A percentile compares a stretch with the other conserved stretches of the same genome.
These are phyloP conservation scores for Molothrus ater DNA, from an alignment of 2,797 vertebrate genomes.

Conservation along the genomic window DNA sequence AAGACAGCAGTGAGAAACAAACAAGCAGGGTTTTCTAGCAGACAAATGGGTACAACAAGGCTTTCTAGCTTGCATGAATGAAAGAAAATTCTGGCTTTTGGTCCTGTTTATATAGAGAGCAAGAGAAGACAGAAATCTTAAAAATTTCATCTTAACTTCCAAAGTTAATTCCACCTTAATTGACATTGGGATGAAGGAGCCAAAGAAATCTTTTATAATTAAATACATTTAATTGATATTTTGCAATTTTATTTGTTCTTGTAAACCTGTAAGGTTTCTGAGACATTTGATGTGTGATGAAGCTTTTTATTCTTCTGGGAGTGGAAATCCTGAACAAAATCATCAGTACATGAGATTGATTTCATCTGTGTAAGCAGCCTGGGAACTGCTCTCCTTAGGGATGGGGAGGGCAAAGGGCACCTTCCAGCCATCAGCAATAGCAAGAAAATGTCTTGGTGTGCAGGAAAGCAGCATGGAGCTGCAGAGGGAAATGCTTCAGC, in stretches of 20 bases:
- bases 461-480: background rate
- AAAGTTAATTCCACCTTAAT: background rate
- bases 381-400: background rate
- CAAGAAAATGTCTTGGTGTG: background rate
- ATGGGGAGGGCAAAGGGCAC: background rate
- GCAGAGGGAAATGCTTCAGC: background rate
- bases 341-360: background rate
- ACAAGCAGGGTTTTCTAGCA: background rate
- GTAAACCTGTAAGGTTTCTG: background rate
- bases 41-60: background rate
- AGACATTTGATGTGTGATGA: background rate
- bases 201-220: background rate
- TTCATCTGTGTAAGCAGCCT: background rate
- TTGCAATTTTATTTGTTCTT: background rate
- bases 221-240: background rate
- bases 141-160: background rate
- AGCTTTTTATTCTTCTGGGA: background rate
- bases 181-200: background rate
- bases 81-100: background rate
- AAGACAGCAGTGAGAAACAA: background rate
- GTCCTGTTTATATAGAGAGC: background rate
- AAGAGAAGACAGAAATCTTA: background rate
- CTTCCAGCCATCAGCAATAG: background rate
- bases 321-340: background rate
- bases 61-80: background rate